Base-by-base conservation (phyloP, 2,113 vertebrate genomes). In the Clarias gariepinus region DNA sequence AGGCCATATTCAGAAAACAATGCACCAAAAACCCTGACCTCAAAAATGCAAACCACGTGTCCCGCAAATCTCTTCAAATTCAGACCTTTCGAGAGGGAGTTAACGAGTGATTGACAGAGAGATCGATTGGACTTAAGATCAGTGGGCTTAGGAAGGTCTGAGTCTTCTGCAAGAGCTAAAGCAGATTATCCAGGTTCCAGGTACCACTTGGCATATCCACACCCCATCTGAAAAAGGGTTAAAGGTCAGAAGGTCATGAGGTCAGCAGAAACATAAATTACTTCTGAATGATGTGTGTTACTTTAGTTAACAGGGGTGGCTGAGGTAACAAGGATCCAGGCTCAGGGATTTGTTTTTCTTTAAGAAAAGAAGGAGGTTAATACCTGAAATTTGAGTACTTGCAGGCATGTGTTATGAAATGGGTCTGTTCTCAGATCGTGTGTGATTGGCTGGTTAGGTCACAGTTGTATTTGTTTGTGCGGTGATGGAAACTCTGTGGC, bases 141-240 rank as follows among this genome's bases (percentile, higher is more conserved):
- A 87, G 61, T 71, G 52, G 64, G 41, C 69, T 90, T 58, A 88
- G 81, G n/a, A 61, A 63, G 4, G 77, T 69, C 69, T 68, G 21
- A 87, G 81, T 36, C 61, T 86, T 68, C 83, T 66, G 82, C 23
- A 57, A 81, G 33, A 36, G 58, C 41, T 80, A 91, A 91, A 90
- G 89, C 89, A 86, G 88, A 89, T 93, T 90, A 89, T 74, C 47
- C 28, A 79, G 81, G 84, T 82, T 84, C 78, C 89, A 88, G 89
- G 87, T 91, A 84, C 76, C 80, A 55, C 89, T 85, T 88, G 83
- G 55, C 76, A 86, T 80, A 82, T 66, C 74, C 83, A 61, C 86
- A 61, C 73, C 78, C 73, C 73, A 82, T 87, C 63, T 85, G 76
- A 57, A 25, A 28, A 81, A 58, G 61, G 87, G 82, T 64, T 86